These are phyloP conservation scores for Sorex fumeus DNA, from an alignment of 2,113 vertebrate species.

Conservation along the genomic window DNA sequence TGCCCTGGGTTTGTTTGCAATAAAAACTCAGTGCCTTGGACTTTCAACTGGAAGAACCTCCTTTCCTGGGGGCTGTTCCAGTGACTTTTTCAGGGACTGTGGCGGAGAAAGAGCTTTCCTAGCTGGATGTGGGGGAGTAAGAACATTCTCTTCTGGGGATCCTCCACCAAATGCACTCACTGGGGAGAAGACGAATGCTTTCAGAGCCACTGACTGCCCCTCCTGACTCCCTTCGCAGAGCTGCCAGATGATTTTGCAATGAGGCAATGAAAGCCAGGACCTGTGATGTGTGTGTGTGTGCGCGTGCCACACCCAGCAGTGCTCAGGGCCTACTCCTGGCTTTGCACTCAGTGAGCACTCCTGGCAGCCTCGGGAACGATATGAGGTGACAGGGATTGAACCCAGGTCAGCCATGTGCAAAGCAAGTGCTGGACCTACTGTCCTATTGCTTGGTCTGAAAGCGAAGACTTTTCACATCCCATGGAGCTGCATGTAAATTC, in stretches of 20 bases:
- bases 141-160: not conserved
- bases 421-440: too few species aligned
- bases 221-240: not conserved
- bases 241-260: not conserved
- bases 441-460: too few species aligned
- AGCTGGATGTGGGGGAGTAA: not conserved
- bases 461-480: too few species aligned
- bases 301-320: too few species aligned
- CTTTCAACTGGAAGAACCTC: conserved; percentile 37
- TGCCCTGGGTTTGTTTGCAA: conserved; percentile 59
- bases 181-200: not conserved
- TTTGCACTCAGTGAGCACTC: too few species aligned
- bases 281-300: too few species aligned
- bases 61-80: not conserved
- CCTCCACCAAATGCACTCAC: not conserved
- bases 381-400: too few species aligned
- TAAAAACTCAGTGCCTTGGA: conserved; percentile 67
- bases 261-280: not conserved
- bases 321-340: too few species aligned
- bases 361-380: too few species aligned
- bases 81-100: not conserved
- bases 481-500: too few species aligned
- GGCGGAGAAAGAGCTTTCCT: not conserved
- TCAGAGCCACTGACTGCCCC: not conserved
- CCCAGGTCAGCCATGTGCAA: too few species aligned